Evolutionary conservation across 2,888 invertebrate species (phyloP), one percentile per base, ranked within the genome.

Genomic region (Cyclophora albipunctata): DNA sequence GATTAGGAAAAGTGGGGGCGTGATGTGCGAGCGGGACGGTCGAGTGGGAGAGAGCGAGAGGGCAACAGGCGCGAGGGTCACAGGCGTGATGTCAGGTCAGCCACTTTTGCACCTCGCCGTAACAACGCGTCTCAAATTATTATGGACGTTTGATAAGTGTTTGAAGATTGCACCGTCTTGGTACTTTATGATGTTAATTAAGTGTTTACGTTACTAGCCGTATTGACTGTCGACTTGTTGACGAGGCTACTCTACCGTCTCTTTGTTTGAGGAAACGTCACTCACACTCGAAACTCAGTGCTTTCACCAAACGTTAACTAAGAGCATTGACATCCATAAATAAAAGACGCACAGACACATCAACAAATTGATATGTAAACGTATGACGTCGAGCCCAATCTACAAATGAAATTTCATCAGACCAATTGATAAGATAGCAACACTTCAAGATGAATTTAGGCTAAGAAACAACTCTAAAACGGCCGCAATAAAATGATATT

Each of bases 71-170:
- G 67, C 69, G 74, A 81, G 86, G 90, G 90, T 89, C 90, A 86
- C 83, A 81, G 74, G 84, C 90, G 90, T 90, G 90, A 89, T 89
- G 88, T 86, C 84, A 89, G 90, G 88, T 88, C 87, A 89, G 86
- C 86, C 89, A 87, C 88, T 88, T 88, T 90, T 90, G 89, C 85
- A 89, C 89, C 89, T 90, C 89, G 81, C 84, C 80, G 82, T 86
- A 88, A 89, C 89, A 87, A 88, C 86, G 87, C 85, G 87, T 86
- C 85, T 89, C 87, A 89, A 89, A 89, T 89, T 89, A 86, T 89
- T 89, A 88, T 87, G 84, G 88, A 87, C 84, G 86, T 84, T 84
- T 86, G 88, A 87, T 87, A 87, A 87, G 87, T 87, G 85, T 83
- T 79, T 78, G 77, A 75, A 83, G 86, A 87, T 86, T 84, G 84